Evolutionary conservation across 2,113 vertebrate genomes (phyloP), one percentile per base, ranked within the genome.

Genomic region (Phaetusa simplex): DNA sequence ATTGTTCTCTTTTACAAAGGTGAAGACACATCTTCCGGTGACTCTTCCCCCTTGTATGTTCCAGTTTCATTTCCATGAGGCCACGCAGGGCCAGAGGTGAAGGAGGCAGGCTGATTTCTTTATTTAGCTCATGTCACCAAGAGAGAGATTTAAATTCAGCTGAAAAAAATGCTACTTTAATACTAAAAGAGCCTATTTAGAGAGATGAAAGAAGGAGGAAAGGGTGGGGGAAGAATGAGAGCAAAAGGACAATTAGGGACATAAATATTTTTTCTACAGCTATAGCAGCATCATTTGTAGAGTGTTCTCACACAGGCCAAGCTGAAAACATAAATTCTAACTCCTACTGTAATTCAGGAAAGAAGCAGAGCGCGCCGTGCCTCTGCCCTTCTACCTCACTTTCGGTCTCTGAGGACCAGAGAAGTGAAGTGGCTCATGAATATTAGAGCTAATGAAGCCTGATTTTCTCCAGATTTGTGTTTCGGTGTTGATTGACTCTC

Each of bases 401-500:
- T 76, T 56, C 73, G 59, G 61, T 67, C 56, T 91, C 73, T 59
- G 40, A 85, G 61, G 38, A 93, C 20, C 18, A 66, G 42, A 95
- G 34, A 80, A 53, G 27, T 64, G 40, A 84, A 93, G 65, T 30
- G 69, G 47, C 34, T 87, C 53, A 56, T 82, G 61, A 93, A 94
- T 96, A 91, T 89, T 91, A 89, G 55, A 89, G 65, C 52, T 91
- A 93, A 94, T 76, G 56, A 94, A 94, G 34, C 62, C 66, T 88
- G 58, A 80, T 91, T 91, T 97, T 85, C 82, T 76, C 49, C 82
- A 91, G 61, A 49, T 94, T 89, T 85, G 40, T 94, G 64, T 88
- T 96, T 91, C 2, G 0, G 49, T 82, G 40, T 91, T 91, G 84
- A 93, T 76, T 91, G 86, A 76, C 47, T 91, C 77, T 94, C 40